Conservation (phyloP, 2,888 invertebrate genomes). For the Notodonta dromedarius region DNA sequence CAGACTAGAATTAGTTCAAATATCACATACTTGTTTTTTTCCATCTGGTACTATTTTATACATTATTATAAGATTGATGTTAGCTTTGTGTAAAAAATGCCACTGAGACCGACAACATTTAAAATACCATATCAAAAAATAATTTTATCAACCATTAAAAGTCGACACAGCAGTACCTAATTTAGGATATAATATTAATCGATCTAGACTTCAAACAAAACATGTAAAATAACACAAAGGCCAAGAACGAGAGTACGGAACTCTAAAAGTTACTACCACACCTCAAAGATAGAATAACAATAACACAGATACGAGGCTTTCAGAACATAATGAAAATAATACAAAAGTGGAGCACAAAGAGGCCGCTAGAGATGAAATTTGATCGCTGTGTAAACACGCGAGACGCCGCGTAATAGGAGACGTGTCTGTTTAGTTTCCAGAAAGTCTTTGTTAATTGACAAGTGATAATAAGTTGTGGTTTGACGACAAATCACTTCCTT, state of each 20-base stretch:
- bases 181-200: neutral
- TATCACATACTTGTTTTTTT: no score
- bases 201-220: neutral
- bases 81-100: no score
- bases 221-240: no score
- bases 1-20: neutral
- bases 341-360: constrained; percentile 47
- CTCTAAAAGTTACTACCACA: constrained; percentile 66
- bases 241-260: constrained; percentile 32
- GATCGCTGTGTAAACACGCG: constrained; percentile 50
- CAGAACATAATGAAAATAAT: constrained; percentile 59
- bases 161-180: no score
- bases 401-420: constrained; percentile 9
- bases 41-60: no score
- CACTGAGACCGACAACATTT: no score
- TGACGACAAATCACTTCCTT: neutral
- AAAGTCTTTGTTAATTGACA: constrained; percentile 7
- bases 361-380: constrained; percentile 56
- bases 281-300: constrained; percentile 75
- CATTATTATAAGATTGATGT: no score
- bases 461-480: constrained; percentile 5
- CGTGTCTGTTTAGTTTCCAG: constrained; percentile 14
- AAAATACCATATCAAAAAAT: no score
- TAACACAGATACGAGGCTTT: constrained; percentile 55
- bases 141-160: no score